A percentile compares a stretch with the other conserved stretches of the same genome.
phyloP scores from a whole-genome alignment of 2,888 invertebrate species.

The Cistogaster globosa region DNA sequence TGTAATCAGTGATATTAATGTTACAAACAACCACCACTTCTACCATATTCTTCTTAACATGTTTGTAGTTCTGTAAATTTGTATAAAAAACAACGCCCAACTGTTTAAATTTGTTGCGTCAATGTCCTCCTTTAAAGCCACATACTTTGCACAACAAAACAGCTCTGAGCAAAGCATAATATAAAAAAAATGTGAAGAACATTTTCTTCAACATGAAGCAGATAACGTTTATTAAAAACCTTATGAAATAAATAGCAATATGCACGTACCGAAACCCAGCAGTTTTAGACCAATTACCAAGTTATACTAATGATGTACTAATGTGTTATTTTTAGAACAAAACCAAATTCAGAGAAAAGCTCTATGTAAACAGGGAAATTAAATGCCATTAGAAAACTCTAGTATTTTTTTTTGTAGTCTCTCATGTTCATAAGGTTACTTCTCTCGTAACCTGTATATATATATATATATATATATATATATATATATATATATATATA shows the following conservation, averaged over 20 bases:
- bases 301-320: no score
- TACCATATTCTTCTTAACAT: constrained; percentile 5
- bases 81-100: constrained; percentile 49
- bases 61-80: not conserved
- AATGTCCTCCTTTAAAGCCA: constrained; percentile 67
- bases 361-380: no score
- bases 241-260: not conserved
- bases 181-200: constrained; percentile 47
- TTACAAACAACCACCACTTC: constrained; percentile 24
- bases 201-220: constrained; percentile 58
- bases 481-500: no score
- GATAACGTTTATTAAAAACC: constrained; percentile 65
- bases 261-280: not conserved
- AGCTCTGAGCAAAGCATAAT: constrained; percentile 22
- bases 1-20: not conserved
- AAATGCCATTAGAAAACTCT: no score
- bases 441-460: no score
- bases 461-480: no score
- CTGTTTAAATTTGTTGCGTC: constrained; percentile 66
- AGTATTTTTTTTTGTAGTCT: no score
- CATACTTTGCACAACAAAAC: constrained; percentile 51
- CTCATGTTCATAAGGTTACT: no score
- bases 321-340: no score
- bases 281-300: not conserved
- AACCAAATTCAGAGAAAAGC: no score